Conservation (phyloP, 2,113 vertebrate genomes). For the Sturnira hondurensis region DNA sequence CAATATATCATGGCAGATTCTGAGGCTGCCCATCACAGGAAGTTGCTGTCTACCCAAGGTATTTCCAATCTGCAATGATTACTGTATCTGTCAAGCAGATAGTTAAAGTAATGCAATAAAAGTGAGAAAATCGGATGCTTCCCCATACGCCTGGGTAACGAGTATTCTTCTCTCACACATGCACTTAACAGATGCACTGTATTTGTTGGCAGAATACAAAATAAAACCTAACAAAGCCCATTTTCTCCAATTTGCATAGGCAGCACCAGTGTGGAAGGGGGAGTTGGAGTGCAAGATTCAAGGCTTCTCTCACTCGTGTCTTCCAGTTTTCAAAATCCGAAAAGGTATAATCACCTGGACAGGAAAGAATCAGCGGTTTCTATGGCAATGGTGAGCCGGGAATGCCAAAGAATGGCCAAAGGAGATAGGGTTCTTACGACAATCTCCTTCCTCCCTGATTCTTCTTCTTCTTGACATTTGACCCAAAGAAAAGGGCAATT, state of each 20-base stretch:
- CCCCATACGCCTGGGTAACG: conserved; percentile 11
- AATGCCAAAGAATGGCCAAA: not conserved
- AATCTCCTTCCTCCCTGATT: not conserved
- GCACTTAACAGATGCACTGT: not conserved
- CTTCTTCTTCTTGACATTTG: conserved; percentile 5
- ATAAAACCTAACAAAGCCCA: conserved; percentile 19
- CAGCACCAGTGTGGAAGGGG: not conserved
- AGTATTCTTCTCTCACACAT: conserved; percentile 19
- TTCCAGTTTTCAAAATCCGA: conserved; percentile 43
- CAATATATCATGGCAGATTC: conserved; percentile 76
- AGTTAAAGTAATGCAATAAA: conserved; percentile 56
- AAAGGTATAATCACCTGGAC: conserved; percentile 37
- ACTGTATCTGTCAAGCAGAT: conserved; percentile 16
- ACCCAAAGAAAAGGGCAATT: not conserved
- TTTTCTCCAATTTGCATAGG: not conserved
- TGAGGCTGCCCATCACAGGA: conserved; percentile 71
- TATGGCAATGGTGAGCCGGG: not conserved
- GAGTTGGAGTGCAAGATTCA: not conserved
- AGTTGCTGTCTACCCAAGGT: conserved; percentile 74
- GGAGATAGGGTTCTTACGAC: not conserved
- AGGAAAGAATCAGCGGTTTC: not conserved
- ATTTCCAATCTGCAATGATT: conserved; percentile 41
- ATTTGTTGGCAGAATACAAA: conserved; percentile 59
- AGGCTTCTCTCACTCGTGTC: not conserved
- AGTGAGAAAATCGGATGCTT: not conserved